Base-by-base conservation (phyloP, 2,113 vertebrate genomes). In the Aegithalos caudatus region DNA sequence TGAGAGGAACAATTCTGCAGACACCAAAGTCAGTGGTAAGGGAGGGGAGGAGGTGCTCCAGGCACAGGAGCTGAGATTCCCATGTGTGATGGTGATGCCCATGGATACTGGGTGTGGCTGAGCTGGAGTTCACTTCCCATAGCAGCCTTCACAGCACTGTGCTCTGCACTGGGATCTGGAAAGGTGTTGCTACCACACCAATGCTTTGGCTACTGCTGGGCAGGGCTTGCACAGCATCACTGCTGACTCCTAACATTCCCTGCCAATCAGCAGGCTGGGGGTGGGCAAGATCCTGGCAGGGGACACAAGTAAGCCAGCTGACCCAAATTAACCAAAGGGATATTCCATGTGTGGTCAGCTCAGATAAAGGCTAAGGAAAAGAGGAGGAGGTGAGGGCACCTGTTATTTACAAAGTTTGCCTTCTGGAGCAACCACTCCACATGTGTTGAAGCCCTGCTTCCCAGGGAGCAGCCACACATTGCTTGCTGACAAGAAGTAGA, bases 21-120 rank as follows among this genome's bases (percentile, higher is more conserved):
- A 67, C 37, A 77, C 14, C 17, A 22, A 51, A 45, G 62, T 2
- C 17, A 31, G 17, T 18, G 53, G 13, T 3, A 44, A 58, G 53
- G 31, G 50, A 16, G 4, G 10, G 8, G 5, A 66, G 31, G 44
- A 58, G 25, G 17, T 25, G 44, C 13, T 35, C 12, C 51, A 50
- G 61, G 29, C 11, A 6, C 8, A 0, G 0, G 35, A 35, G 16
- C 35, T 0, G 2, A 76, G 25, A 50, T 35, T 58, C 37, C 51
- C 44, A 18, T 14, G 9, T 10, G 27, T 51, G 40, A 19, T n/a
- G 25, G 44, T 51, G 53, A 42, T 44, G 25, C 6, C 25, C 61
- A 35, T 5, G 44, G 37, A 11, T 22, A 44, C 0, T 10, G 61
- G 20, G 11, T 50, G 51, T 31, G 44, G 37, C 51, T 42, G 44